Evolutionary conservation across 2,888 invertebrate genomes (phyloP).

Genomic region (Drosophila anceps): DNA sequence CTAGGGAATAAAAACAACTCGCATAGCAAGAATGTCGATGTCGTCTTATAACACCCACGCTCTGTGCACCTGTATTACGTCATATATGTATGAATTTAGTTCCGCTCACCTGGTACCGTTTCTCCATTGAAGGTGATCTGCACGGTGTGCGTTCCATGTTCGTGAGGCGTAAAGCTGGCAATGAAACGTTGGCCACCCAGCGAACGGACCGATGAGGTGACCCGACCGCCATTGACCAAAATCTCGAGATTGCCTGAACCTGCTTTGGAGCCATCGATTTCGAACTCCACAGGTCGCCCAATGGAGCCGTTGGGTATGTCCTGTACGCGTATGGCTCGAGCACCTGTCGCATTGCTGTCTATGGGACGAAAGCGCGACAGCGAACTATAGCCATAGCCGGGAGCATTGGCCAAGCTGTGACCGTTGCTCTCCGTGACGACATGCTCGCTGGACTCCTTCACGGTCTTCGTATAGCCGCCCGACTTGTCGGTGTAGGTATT

Average conservation of each 20-base stretch:
- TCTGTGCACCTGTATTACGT: slow-evolving; percentile 15
- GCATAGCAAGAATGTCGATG: slow-evolving; percentile 30
- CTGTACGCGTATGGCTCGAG: slow-evolving; percentile 93
- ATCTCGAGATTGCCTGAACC: slow-evolving; percentile 98
- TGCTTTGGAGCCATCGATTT: slow-evolving; percentile 98
- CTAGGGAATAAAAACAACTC: slow-evolving; percentile 4
- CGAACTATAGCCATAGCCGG: slow-evolving; percentile 79
- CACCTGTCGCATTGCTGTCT: slow-evolving; percentile 90
- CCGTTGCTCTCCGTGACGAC: slow-evolving; percentile 84
- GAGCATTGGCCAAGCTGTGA: slow-evolving; percentile 45
- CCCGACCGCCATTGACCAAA: slow-evolving; percentile 96
- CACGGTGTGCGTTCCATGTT: slow-evolving; percentile 93
- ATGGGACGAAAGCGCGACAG: slow-evolving; percentile 85
- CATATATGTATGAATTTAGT: slow-evolving; percentile 20
- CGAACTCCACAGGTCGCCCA: slow-evolving; percentile 97
- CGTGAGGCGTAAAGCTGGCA: slow-evolving; percentile 97
- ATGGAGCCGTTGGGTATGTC: slow-evolving; percentile 94
- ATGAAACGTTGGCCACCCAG: slow-evolving; percentile 95
- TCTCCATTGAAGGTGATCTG: slow-evolving; percentile 98
- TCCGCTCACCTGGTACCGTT: slow-evolving; percentile 93
- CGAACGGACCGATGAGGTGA: slow-evolving; percentile 96
- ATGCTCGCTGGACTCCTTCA: slow-evolving; percentile 85
- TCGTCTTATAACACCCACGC: slow-evolving; percentile 33
- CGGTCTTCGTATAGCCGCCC: slow-evolving; percentile 84
- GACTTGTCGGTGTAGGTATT: slow-evolving; percentile 83